Conservation (phyloP, 2,797 vertebrate genomes). For the Pterois miles region DNA sequence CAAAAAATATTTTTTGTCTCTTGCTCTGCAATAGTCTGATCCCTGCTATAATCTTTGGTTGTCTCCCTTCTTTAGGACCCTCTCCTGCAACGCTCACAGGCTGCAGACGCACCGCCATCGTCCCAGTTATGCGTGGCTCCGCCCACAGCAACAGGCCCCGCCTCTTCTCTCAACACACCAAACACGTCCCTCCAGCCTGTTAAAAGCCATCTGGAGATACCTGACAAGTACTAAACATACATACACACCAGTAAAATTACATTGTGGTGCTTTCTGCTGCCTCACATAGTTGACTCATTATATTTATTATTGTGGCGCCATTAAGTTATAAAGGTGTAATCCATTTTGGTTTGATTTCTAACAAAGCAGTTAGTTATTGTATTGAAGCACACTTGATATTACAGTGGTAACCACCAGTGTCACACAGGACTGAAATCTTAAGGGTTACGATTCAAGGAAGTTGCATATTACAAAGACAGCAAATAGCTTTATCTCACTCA, state of each 20-base stretch:
- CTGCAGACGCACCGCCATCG: conserved; percentile 76
- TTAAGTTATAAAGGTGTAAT: not conserved
- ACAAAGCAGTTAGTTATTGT: not conserved
- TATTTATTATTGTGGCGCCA: not conserved
- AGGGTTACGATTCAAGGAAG: not conserved
- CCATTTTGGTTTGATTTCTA: not conserved
- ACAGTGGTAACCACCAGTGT: not conserved
- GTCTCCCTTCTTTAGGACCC: conserved; percentile 47
- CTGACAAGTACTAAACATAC: not conserved
- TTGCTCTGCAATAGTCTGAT: not conserved
- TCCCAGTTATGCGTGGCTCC: conserved; percentile 61
- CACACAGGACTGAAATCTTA: not conserved
- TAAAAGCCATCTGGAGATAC: conserved; percentile 57
- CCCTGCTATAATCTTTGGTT: not conserved
- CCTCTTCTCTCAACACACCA: conserved; percentile 51
- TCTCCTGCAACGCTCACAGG: conserved; percentile 74
- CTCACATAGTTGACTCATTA: not conserved
- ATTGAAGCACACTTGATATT: not conserved
- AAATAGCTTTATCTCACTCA: not conserved
- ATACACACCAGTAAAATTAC: not conserved
- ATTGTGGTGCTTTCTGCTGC: not conserved
- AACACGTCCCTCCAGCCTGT: conserved; percentile 53
- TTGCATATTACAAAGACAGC: not conserved
- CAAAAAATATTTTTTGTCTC: not conserved
- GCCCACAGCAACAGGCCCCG: conserved; percentile 58